Base-by-base conservation (phyloP, 1,140 invertebrate genomes). In the Zaprionus kolodkinae region DNA sequence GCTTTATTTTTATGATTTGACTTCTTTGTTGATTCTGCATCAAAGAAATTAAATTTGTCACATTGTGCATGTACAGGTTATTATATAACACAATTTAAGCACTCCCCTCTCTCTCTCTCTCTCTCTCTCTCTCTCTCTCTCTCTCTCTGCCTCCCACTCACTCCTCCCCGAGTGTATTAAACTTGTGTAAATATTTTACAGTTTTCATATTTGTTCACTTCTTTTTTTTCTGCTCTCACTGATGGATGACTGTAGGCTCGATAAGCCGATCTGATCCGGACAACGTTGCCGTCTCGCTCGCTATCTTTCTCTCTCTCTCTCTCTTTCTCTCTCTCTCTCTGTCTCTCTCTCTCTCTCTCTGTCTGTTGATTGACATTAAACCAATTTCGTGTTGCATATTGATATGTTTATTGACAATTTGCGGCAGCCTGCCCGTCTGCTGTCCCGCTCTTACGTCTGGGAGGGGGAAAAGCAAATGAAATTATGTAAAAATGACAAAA, bases 351-450 rank as follows among this genome's bases (percentile, higher is more conserved):
- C n/a, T n/a, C n/a, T n/a, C n/a, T 40, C 21, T 27, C 27, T 36
- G 60, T 75, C 67, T 77, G 60, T 79, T 84, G 81, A 83, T 83
- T 83, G 81, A 80, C 80, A 83, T 79, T 79, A 83, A 83, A 77
- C 77, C 81, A 83, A 84, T 83, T 83, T 83, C 55, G 64, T 77
- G 63, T 54, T 67, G 81, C 77, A 83, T 84, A 84, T 84, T 84
- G 81, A 84, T 84, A 84, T 83, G 77, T 79, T 80, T 84, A 84
- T 80, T 84, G 77, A 84, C 80, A 83, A 73, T 79, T 81, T 81
- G 73, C 63, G 79, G 79, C 66, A 74, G 48, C 48, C n/a, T 15
- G 0, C n/a, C 7, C 0, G 3, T 7, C n/a, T 15, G 40, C n/a
- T 3, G n/a, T 56, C 54, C 12, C 15, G 6, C 6, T 6, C 6